phyloP scores from a whole-genome alignment of 2,113 vertebrate genomes.

The Alosa alosa region DNA sequence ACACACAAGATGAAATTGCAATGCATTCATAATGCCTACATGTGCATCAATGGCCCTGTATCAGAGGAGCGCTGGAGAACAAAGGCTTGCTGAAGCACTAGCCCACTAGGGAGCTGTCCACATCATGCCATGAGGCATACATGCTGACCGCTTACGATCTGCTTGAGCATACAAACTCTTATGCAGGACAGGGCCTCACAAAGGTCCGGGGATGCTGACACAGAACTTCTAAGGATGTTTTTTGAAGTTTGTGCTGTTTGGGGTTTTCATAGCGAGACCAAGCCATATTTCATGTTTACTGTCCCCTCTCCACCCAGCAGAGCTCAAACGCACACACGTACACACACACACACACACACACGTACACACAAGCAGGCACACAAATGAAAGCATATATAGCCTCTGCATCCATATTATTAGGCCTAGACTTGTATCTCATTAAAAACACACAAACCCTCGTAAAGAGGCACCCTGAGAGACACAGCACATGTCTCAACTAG shows the following conservation, averaged over 20 bases:
- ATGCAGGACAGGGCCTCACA: background rate
- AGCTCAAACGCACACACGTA: background rate
- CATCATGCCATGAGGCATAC: background rate
- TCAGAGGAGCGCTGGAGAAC: too few relatives aligned
- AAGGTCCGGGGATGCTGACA: background rate
- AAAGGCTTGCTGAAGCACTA: too few relatives aligned
- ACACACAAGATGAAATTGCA: background rate
- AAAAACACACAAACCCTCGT: conserved; percentile 30
- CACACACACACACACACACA: background rate
- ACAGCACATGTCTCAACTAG: conserved; percentile 34
- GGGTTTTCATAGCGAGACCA: background rate
- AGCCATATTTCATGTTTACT: background rate
- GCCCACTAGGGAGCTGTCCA: too few relatives aligned
- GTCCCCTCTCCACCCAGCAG: background rate
- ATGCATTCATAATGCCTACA: background rate
- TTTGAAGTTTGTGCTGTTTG: background rate
- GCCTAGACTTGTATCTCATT: conserved; percentile 23
- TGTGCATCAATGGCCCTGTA: too few relatives aligned
- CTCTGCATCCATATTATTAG: background rate
- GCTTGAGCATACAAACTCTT: background rate
- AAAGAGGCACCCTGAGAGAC: conserved; percentile 29
- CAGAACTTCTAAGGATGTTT: too few relatives aligned
- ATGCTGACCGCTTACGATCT: background rate
- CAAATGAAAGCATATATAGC: background rate
- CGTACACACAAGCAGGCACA: background rate